Evolutionary conservation across 2,797 vertebrate species (phyloP).

Genomic region (Sebastes matsubarae): DNA sequence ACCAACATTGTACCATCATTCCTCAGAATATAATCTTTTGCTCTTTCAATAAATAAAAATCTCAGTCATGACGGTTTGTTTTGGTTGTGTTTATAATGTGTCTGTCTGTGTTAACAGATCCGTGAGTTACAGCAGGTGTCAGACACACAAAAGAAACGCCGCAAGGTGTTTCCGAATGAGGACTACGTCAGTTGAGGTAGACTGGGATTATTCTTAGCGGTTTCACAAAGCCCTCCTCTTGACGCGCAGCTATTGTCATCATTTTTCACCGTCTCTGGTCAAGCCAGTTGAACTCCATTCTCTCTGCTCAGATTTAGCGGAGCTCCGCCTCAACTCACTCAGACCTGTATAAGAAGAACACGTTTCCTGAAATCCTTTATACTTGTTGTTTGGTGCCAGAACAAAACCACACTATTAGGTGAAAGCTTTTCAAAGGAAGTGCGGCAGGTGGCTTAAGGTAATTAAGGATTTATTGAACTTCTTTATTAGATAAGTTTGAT

Average conservation of each 20-base stretch:
- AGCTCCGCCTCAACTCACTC: slow-evolving; percentile 1
- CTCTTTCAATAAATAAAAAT: slow-evolving; percentile 50
- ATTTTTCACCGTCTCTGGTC: not conserved
- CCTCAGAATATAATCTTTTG: slow-evolving; percentile 21
- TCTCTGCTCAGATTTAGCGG: not conserved
- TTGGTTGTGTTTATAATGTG: not conserved
- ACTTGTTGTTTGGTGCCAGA: not conserved
- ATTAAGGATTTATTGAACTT: not conserved
- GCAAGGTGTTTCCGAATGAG: not conserved
- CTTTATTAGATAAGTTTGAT: fast-evolving
- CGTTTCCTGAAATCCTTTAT: not conserved
- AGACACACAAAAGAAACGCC: not conserved
- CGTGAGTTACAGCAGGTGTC: not conserved
- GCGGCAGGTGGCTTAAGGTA: not conserved
- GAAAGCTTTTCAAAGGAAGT: not conserved
- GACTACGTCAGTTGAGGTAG: not conserved
- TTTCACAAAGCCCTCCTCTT: not conserved
- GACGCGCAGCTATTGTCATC: not conserved
- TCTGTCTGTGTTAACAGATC: not conserved
- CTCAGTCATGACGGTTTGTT: not conserved
- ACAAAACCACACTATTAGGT: too few relatives aligned
- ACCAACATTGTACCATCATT: slow-evolving; percentile 41
- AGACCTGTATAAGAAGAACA: not conserved
- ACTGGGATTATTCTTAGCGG: not conserved
- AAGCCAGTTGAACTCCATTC: slow-evolving; percentile 74